A percentile compares a stretch with the other conserved stretches of the same genome.
Evolutionary conservation across 2,797 vertebrate species (phyloP).

Genomic region (Microchirus variegatus): DNA sequence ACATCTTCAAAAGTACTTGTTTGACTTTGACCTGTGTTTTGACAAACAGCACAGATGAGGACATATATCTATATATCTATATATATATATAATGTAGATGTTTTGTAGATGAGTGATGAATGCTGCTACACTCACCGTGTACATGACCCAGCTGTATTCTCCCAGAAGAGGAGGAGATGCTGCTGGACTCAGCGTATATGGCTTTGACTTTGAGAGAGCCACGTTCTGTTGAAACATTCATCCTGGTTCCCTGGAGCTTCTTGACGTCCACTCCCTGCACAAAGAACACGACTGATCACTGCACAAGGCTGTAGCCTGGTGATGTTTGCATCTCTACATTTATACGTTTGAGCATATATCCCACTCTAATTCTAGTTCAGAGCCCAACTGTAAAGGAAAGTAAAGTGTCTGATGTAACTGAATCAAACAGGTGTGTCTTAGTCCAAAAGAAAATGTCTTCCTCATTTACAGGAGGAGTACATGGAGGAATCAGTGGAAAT

Average conservation of each 20-base stretch:
- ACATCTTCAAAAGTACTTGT: too few relatives aligned
- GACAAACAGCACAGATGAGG: too few relatives aligned
- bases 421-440: neutral
- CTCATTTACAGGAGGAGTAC: too few relatives aligned
- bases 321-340: neutral
- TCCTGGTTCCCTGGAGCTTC: conserved; percentile 91
- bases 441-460: neutral
- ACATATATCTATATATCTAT: too few relatives aligned
- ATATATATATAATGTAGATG: neutral
- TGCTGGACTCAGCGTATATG: conserved; percentile 90
- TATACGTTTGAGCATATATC: too few relatives aligned
- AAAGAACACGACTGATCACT: conserved; percentile 35
- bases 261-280: conserved; percentile 87
- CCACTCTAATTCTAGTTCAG: neutral
- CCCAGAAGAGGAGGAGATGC: conserved; percentile 85
- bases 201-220: conserved; percentile 90
- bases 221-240: conserved; percentile 89
- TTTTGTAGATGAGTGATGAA: neutral
- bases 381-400: too few relatives aligned
- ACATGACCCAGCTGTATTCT: conserved; percentile 88
- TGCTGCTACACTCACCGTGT: conserved; percentile 85
- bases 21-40: too few relatives aligned
- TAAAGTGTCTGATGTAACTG: neutral
- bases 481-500: neutral
- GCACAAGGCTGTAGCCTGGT: neutral